Evolutionary conservation across 2,888 invertebrate species (phyloP).

Genomic region (Hecatera dysodea): DNA sequence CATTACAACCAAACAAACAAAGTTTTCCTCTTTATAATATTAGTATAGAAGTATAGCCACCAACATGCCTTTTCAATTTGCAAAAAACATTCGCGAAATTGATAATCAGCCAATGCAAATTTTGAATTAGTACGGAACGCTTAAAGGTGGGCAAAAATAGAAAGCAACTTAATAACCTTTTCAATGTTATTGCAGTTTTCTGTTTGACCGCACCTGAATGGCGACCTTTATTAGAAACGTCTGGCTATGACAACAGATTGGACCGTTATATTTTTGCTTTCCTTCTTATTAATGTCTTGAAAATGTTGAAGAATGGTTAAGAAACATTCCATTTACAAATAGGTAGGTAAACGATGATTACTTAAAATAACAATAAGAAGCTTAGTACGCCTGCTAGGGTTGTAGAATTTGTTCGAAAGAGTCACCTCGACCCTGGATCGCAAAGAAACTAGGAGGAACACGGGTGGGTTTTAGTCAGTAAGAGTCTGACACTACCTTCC

Average conservation of each 20-base stretch:
- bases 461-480: too few species aligned
- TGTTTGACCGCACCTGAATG: conserved; percentile 32
- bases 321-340: neutral
- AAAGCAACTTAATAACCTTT: conserved; percentile 20
- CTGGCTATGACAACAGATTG: conserved; percentile 30
- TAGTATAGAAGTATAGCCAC: too few species aligned
- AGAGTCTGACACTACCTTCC: too few species aligned
- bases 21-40: too few species aligned
- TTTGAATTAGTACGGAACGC: conserved; percentile 24
- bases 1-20: too few species aligned
- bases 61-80: conserved; percentile 21
- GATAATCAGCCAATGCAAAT: conserved; percentile 34
- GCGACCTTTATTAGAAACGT: conserved; percentile 35
- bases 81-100: conserved; percentile 22
- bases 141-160: conserved; percentile 3
- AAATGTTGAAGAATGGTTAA: conserved; percentile 7
- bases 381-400: too few species aligned
- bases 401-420: too few species aligned
- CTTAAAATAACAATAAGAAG: conserved; percentile 15
- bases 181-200: conserved; percentile 44
- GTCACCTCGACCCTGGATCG: too few species aligned
- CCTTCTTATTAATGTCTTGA: conserved; percentile 9
- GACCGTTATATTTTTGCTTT: conserved; percentile 7
- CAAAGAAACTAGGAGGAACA: too few species aligned
- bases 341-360: neutral